Conservation (phyloP, 2,113 vertebrate species). For the Silurus meridionalis region DNA sequence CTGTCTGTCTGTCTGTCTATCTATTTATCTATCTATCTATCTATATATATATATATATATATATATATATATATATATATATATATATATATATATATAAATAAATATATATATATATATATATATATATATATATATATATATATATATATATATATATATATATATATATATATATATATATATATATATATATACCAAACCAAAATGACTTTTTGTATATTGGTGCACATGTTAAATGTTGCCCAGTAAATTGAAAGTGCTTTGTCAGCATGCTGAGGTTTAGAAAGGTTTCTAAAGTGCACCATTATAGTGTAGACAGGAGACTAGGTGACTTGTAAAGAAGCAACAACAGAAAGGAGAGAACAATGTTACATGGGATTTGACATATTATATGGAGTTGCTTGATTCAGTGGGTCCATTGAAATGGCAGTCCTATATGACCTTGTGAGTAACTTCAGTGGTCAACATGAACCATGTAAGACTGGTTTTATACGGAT, state of each 20-base stretch:
- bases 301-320: not conserved
- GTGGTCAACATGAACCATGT: not conserved
- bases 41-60: too few relatives aligned
- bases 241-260: not conserved
- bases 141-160: too few relatives aligned
- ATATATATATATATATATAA: too few relatives aligned
- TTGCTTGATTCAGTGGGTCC: not conserved
- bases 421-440: not conserved
- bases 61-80: too few relatives aligned
- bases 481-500: not conserved
- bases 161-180: too few relatives aligned
- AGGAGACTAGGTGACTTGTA: not conserved
- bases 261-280: not conserved
- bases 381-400: constrained; percentile 25
- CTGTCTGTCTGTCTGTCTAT: too few relatives aligned
- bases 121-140: too few relatives aligned
- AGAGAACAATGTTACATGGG: not conserved
- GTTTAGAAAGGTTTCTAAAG: not conserved
- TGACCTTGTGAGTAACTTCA: constrained; percentile 20
- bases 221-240: not conserved
- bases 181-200: too few relatives aligned
- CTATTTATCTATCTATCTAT: too few relatives aligned
- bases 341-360: not conserved
- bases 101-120: too few relatives aligned
- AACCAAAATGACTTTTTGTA: too few relatives aligned